Evolutionary conservation across 2,888 invertebrate species (phyloP).

Genomic region (Troides aeacus): DNA sequence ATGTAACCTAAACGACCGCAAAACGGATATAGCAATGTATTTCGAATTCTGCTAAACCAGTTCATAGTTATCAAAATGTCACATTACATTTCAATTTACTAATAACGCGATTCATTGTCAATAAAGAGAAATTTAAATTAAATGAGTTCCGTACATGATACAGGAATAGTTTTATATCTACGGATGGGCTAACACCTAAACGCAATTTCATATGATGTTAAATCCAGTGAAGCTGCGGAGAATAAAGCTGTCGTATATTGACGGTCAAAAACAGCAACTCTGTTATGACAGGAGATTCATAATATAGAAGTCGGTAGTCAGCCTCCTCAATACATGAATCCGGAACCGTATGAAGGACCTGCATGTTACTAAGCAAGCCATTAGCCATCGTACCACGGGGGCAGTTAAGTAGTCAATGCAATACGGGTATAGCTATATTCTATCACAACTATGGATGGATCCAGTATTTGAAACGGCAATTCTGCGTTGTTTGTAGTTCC

Average conservation of each 20-base stretch:
- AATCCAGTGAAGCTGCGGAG: no score
- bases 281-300: no score
- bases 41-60: neutral
- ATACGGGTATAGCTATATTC: slow-evolving; percentile 24
- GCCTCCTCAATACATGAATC: no score
- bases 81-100: slow-evolving; percentile 22
- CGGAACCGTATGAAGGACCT: no score
- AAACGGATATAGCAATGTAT: neutral
- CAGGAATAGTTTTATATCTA: slow-evolving; percentile 11
- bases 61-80: slow-evolving; percentile 7
- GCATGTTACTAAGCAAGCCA: no score
- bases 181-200: no score
- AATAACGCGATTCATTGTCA: slow-evolving; percentile 24
- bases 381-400: no score
- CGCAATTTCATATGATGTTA: no score
- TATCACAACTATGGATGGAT: slow-evolving; percentile 12
- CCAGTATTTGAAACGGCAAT: slow-evolving; percentile 22
- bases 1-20: neutral
- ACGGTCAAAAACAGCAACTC: no score
- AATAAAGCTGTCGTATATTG: no score
- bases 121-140: slow-evolving; percentile 27
- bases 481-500: neutral
- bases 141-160: slow-evolving; percentile 28
- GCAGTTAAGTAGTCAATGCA: neutral
- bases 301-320: no score